Evolutionary conservation across 2,797 vertebrate species (phyloP).

Genomic region (Lepus townsendii): DNA sequence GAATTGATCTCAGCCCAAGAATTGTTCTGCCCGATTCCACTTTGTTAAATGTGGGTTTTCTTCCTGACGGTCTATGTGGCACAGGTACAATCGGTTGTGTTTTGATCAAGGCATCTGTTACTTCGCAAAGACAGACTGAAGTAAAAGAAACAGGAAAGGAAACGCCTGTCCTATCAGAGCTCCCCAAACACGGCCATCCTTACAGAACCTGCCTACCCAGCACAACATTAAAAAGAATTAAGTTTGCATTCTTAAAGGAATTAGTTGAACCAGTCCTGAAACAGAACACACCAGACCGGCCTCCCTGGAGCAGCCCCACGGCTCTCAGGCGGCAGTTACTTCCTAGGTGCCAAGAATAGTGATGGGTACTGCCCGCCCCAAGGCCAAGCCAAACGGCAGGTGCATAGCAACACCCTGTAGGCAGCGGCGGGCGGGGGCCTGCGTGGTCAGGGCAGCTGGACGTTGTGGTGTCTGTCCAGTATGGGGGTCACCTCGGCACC

Average conservation of each 20-base stretch:
- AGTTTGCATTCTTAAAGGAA: constrained; percentile 20
- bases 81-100: neutral
- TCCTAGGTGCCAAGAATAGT: neutral
- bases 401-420: accelerated
- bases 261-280: neutral
- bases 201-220: neutral
- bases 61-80: neutral
- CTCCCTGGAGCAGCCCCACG: neutral
- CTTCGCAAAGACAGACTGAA: constrained; percentile 25
- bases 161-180: neutral
- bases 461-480: too few relatives aligned
- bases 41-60: constrained; percentile 50
- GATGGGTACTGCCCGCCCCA: neutral
- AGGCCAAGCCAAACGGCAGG: neutral
- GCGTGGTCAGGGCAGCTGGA: accelerated
- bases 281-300: neutral
- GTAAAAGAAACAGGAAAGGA: constrained; percentile 16
- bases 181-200: constrained; percentile 28
- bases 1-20: constrained; percentile 24
- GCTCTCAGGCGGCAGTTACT: neutral
- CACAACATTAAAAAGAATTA: neutral
- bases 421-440: neutral
- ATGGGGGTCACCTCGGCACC: neutral
- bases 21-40: constrained; percentile 25
- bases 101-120: neutral